These are phyloP conservation scores for Cremastobaeus sp. DNA, from an alignment of 2,888 invertebrate genomes.

Conservation along the genomic window DNA sequence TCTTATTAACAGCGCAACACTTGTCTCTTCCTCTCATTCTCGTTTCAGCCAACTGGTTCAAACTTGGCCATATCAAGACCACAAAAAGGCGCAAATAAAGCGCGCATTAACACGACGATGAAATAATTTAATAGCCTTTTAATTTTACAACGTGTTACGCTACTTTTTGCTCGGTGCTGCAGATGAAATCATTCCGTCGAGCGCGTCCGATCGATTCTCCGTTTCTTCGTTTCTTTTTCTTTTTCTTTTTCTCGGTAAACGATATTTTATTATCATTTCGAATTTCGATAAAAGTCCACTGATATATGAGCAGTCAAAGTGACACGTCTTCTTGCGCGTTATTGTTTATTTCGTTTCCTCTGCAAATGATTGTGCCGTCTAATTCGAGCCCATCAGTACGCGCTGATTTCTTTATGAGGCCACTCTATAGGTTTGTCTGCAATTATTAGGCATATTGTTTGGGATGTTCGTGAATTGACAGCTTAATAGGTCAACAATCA, in stretches of 20 bases:
- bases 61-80: constrained; percentile 6
- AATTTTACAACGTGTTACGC: constrained; percentile 39
- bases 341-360: background rate
- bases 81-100: background rate
- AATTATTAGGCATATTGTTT: constrained; percentile 69
- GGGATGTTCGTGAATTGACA: constrained; percentile 62
- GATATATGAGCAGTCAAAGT: too few species aligned
- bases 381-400: constrained; percentile 11
- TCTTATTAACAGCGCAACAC: constrained; percentile 38
- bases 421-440: constrained; percentile 61
- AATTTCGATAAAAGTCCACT: too few species aligned
- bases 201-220: background rate
- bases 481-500: constrained; percentile 66
- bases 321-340: background rate
- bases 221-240: background rate
- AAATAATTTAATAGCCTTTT: constrained; percentile 48
- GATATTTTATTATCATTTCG: too few species aligned
- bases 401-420: constrained; percentile 44
- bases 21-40: constrained; percentile 28
- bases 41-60: constrained; percentile 51
- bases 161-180: constrained; percentile 1
- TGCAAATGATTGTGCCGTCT: constrained; percentile 2
- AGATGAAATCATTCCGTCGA: constrained; percentile 1
- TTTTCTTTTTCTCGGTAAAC: too few species aligned
- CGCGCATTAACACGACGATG: constrained; percentile 26